phyloP scores from a whole-genome alignment of 2,888 invertebrate genomes.

The Flexamia atlantica region DNA sequence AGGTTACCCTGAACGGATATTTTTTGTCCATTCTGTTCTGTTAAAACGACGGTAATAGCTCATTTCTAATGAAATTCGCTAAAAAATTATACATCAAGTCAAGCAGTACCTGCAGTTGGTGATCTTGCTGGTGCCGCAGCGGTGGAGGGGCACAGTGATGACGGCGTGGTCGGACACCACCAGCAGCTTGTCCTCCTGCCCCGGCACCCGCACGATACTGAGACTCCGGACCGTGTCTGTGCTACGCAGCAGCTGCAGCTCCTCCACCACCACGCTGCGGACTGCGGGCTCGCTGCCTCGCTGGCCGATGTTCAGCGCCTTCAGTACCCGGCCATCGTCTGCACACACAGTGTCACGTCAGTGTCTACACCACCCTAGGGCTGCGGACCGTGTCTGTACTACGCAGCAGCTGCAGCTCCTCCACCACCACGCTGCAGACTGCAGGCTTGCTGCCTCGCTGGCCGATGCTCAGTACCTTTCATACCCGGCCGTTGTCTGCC shows the following conservation, averaged over 20 bases:
- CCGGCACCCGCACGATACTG: constrained; percentile 80
- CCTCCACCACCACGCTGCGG: constrained; percentile 88
- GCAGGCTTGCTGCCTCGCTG: constrained; percentile 81
- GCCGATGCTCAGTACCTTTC: constrained; percentile 94
- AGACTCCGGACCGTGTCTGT: constrained; percentile 87
- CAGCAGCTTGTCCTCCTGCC: constrained; percentile 84
- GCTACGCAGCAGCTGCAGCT: constrained; percentile 86
- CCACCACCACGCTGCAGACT: constrained; percentile 86
- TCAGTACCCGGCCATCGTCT: constrained; percentile 95
- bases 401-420: constrained; percentile 89
- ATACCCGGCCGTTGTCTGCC: constrained; percentile 92
- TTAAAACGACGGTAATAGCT: too few species aligned
- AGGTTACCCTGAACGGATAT: too few species aligned
- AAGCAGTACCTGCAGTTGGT: constrained; percentile 71
- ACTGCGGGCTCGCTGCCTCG: constrained; percentile 78
- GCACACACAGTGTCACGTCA: too few species aligned
- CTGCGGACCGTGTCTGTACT: constrained; percentile 85
- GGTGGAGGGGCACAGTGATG: constrained; percentile 89
- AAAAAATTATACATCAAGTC: too few species aligned
- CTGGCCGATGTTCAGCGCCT: constrained; percentile 94
- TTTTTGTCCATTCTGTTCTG: too few species aligned
- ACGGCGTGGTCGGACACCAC: constrained; percentile 94
- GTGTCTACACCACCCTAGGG: constrained; percentile 83
- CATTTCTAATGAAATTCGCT: too few species aligned
- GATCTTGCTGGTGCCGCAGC: constrained; percentile 81